phyloP scores from a whole-genome alignment of 2,888 invertebrate genomes.

The Meghimatium bilineatum region DNA sequence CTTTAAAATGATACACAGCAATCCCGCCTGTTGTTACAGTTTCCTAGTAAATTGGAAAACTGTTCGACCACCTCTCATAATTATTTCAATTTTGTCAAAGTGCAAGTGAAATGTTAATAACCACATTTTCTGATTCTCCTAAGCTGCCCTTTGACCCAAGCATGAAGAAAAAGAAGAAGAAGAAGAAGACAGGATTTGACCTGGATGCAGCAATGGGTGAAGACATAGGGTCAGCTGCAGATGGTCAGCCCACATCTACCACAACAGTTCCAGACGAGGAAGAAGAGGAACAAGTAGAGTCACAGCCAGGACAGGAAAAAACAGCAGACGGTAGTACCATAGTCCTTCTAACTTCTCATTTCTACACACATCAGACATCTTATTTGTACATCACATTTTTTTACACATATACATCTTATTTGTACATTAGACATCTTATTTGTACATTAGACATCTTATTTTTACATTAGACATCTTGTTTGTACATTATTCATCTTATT shows the following conservation, averaged over 20 bases:
- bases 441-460: too few relatives aligned
- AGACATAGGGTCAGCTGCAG: constrained; percentile 55
- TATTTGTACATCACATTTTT: too few relatives aligned
- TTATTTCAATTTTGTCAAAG: too few relatives aligned
- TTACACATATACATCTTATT: too few relatives aligned
- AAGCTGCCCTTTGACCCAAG: constrained; percentile 89
- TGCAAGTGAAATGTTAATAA: neutral
- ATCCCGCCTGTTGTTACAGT: too few relatives aligned
- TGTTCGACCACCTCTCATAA: too few relatives aligned
- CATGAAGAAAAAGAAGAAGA: constrained; percentile 93
- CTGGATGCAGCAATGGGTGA: constrained; percentile 87
- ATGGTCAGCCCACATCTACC: constrained; percentile 57
- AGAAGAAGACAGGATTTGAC: constrained; percentile 95
- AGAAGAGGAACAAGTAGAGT: constrained; percentile 70
- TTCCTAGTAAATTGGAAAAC: too few relatives aligned
- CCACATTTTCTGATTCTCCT: constrained; percentile 54
- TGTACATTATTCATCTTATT: too few relatives aligned
- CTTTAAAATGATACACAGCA: too few relatives aligned
- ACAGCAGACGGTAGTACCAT: constrained; percentile 74
- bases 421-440: too few relatives aligned
- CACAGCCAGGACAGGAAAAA: constrained; percentile 77
- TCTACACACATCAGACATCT: neutral
- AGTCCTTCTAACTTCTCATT: neutral
- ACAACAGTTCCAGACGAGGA: constrained; percentile 62
- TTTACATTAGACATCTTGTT: too few relatives aligned